Evolutionary conservation across 2,797 vertebrate genomes (phyloP), one percentile per base, ranked within the genome.

Genomic region (Neoniphon sammara): DNA sequence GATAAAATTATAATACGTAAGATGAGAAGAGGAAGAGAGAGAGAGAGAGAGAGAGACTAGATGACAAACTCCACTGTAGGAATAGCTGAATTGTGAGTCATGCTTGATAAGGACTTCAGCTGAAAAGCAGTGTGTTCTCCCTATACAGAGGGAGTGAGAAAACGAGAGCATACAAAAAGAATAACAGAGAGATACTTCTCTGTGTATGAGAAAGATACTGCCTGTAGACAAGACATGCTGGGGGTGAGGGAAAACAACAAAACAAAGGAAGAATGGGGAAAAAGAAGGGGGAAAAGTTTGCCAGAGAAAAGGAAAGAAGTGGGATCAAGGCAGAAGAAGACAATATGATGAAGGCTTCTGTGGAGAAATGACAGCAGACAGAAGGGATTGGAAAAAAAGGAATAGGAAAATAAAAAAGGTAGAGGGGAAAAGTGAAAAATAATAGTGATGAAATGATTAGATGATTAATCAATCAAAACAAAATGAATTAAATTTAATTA

Each of bases 1-100:
- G 84, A 88, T 78, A 81, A 88, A 36, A n/a, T 27, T 7, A 36
- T 4, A 87, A 85, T 74, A 68, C 77, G 62, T 84, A 78, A 84
- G 70, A 75, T 78, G 18, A 70, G 23, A n/a, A 42, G 10, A 60
- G 23, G 31, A 15, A 31, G 27, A 6, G 54, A 44, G 36, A 60
- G 18, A 64, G 76, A 84, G 73, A 72, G 44, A 61, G 70, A 18
- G 36, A 74, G 64, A 78, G 71, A 78, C 62, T 10, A 44, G 77
- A 82, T 76, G 77, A 88, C n/a, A 25, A 66, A 73, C 60, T 82
- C 49, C 54, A 49, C 77, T 66, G 74, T 81, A 77, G 82, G 80
- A 87, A 87, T 76, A 79, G 82, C 81, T 87, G 82, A 86, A 89
- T 85, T 85, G 81, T 81, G 83, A 87, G 84, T 90, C 85, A 77